phyloP scores from a whole-genome alignment of 2,113 vertebrate genomes.

The Petrocephalus microphthalmus region DNA sequence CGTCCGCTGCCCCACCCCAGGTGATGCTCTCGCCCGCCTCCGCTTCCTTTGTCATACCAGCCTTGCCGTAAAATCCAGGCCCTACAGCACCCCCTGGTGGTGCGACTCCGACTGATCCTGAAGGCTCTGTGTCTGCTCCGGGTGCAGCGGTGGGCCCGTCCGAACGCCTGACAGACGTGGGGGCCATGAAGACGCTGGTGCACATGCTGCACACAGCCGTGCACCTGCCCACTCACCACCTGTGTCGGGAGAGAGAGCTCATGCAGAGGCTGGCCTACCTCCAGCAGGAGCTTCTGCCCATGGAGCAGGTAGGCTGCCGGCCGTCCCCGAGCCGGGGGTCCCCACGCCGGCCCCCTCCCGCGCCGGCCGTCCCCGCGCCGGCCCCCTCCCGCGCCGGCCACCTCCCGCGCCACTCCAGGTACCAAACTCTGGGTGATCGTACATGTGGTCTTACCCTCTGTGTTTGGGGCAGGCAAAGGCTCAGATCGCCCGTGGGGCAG shows the following conservation, averaged over 20 bases:
- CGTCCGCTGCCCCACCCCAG: slow-evolving; percentile 60
- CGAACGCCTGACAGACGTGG: slow-evolving; percentile 54
- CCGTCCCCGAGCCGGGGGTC: too few species aligned
- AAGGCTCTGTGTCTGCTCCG: slow-evolving; percentile 12
- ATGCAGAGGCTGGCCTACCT: slow-evolving; percentile 70
- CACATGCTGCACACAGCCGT: slow-evolving; percentile 75
- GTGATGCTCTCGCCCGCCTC: slow-evolving; percentile 49
- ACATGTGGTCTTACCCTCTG: too few species aligned
- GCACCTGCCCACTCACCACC: slow-evolving; percentile 69
- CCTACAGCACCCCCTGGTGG: background rate
- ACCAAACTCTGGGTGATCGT: background rate
- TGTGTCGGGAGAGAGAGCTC: slow-evolving; percentile 68
- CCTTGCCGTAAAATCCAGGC: background rate
- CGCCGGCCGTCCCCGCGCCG: too few species aligned
- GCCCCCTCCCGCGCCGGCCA: too few species aligned
- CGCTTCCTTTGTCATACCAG: background rate
- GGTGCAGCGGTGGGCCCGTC: slow-evolving; percentile 50
- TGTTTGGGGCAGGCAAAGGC: slow-evolving; percentile 64
- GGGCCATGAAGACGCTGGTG: slow-evolving; percentile 71
- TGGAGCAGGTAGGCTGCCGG: slow-evolving; percentile 74
- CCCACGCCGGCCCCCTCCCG: background rate
- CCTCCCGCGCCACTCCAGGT: background rate
- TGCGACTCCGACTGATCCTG: background rate
- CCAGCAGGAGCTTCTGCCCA: slow-evolving; percentile 70
- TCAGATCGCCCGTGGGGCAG: slow-evolving; percentile 55